Percentiles rank a stretch among this genome's conserved stretches.
Evolutionary conservation across 2,113 vertebrate genomes (phyloP).

Genomic region (Cyprinodon tularosa): DNA sequence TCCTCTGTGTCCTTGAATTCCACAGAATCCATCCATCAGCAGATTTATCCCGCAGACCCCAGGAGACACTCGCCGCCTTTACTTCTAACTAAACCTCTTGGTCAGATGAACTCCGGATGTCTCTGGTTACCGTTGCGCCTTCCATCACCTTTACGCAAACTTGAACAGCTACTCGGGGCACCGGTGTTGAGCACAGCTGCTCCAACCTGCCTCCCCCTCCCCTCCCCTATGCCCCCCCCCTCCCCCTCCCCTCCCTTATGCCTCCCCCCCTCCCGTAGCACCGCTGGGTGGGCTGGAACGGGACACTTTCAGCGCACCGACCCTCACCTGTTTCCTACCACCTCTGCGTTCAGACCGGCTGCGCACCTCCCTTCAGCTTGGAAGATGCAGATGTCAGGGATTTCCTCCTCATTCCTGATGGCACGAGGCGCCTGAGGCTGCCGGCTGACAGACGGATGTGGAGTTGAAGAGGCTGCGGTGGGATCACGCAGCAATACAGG

Average conservation of each 20-base stretch:
- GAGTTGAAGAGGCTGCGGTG: slow-evolving; percentile 35
- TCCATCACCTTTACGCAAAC: slow-evolving; percentile 56
- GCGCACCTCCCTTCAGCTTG: slow-evolving; percentile 28
- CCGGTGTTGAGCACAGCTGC: slow-evolving; percentile 45
- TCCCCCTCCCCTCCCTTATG: slow-evolving; percentile 3
- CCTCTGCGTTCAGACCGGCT: slow-evolving; percentile 7
- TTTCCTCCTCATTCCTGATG: not conserved
- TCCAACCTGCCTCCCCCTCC: slow-evolving; percentile 9
- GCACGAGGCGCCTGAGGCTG: slow-evolving; percentile 16
- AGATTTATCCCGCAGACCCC: not conserved
- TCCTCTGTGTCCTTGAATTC: slow-evolving; percentile 53
- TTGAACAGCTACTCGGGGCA: slow-evolving; percentile 48
- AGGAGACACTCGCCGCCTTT: not conserved
- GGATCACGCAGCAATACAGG: slow-evolving; percentile 11
- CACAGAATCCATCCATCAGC: not conserved
- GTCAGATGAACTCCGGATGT: not conserved
- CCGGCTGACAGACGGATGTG: slow-evolving; percentile 23
- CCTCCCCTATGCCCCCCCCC: not conserved
- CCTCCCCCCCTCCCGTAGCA: slow-evolving; percentile 56
- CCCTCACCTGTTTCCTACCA: slow-evolving; percentile 23
- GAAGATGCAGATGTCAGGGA: slow-evolving; percentile 33
- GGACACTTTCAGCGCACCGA: slow-evolving; percentile 64
- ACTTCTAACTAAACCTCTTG: not conserved
- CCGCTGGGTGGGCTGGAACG: slow-evolving; percentile 57
- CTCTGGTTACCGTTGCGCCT: not conserved